Base-by-base conservation (phyloP, 1,140 invertebrate genomes). In the Nautilus pompilius region DNA sequence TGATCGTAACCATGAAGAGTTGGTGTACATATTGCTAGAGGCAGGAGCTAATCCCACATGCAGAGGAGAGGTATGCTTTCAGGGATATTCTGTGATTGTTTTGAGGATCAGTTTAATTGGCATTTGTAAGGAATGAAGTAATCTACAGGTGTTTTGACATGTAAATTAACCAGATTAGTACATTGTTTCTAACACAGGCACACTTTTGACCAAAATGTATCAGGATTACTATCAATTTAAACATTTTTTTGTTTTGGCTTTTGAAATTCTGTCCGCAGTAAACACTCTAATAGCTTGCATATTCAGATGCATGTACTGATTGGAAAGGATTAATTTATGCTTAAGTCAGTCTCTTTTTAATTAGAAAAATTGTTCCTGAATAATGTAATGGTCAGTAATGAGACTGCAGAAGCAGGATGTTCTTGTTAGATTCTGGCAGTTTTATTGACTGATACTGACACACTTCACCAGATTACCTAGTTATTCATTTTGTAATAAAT, bases 1-100 rank as follows among this genome's bases (percentile, higher is more conserved):
- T 41, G 81, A 83, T 58, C 55, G 82, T 57, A 74, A 71, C 33
- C 73, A 80, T 53, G 67, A 74, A 33, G 81, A 80, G 41, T 63
- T 80, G n/a, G 79, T 80, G 0, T 71, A 73, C 26, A 54, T 80
- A 0, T 58, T 81, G 24, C 33, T 81, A 5, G 71, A 80, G n/a
- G 69, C 73, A 2, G 78, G 75, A 15, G 68, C 67, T 22, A 74
- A 79, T 46, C 70, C 77, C 1, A 71, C 70, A 4, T 67, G 67
- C 22, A 71, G 67, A 58, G 76, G 73, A 49, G 60, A 63, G 61
- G 78, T 80, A 55, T 49, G 68, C n/a, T n/a, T n/a, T n/a, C n/a
- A n/a, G n/a, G 13, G 22, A 13, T 15, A 10, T 10, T 30, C 30
- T 57, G 55, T 10, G 15, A 59, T 59, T 8, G 24, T 46, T 15